Base-by-base conservation (phyloP, 1,140 invertebrate genomes). In the Philaenus spumarius region DNA sequence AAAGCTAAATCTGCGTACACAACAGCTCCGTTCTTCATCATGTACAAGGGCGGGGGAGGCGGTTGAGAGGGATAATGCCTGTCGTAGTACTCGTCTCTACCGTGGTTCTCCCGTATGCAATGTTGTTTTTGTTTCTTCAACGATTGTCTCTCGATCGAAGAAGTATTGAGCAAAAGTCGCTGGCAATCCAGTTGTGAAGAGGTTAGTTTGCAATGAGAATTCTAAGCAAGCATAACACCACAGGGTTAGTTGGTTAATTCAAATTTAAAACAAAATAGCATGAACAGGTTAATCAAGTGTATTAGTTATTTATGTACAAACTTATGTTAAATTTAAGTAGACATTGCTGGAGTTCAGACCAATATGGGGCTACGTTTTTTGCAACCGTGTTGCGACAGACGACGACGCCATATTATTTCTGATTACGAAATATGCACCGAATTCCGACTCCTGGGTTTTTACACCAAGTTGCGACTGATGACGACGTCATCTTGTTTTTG, bases 1-100 rank as follows among this genome's bases (percentile, higher is more conserved):
- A 52, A 48, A 19, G 64, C 59, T 20, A 72, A 61, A 51, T 71
- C 69, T 15, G 68, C 69, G 56, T 71, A 70, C 37, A 69, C 69
- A 24, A 69, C 56, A 14, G 53, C 39, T n/a, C 54, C 54, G 37
- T 50, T 55, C 30, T 61, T 48, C 37, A 42, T 35, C 39, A 50
- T 56, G 22, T 57, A 46, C 39, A 50, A n/a, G 15, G n/a, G 17
- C 19, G 26, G 47, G 35, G 19, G 22, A 15, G 17, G 30, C n/a
- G n/a, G n/a, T n/a, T n/a, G n/a, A n/a, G n/a, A n/a, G n/a, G n/a
- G n/a, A n/a, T n/a, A n/a, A 9, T 17, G 30, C 9, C 26, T 30
- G 26, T 30, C 26, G 35, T 53, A 53, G 14, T 53, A 53, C 50
- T 53, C 50, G n/a, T 53, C 50, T 14, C 47, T 26, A 35, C n/a